Evolutionary conservation across 2,113 vertebrate species (phyloP), one percentile per base, ranked within the genome.

Genomic region (Aviceda subcristata): DNA sequence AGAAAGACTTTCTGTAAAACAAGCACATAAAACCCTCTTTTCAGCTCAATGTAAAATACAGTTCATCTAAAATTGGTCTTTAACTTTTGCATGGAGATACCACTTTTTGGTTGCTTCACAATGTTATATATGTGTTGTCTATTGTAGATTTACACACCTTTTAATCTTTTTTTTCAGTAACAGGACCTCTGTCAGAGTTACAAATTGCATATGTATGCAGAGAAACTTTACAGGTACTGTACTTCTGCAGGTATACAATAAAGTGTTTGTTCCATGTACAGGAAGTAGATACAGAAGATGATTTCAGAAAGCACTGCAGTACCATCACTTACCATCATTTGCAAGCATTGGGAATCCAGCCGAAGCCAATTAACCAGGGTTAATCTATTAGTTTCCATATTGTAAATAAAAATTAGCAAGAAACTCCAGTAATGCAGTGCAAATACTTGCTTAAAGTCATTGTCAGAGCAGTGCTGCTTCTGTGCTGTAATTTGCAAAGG

Each of bases 151-250:
- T 12, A 82, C 34, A 11, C 4, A 0, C 34, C 51, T 86, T 14
- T 46, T 59, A 68, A 39, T 51, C 59, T 96, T 73, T 96, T 4
- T 97, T 98, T 97, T 27, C 96, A 99, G 99, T 99, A 29, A 99
- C 99, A 10, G 99, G 99, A 77, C 99, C 99, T 21, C 98, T 99
- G 67, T 99, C 99, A 41, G 99, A 99, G 98, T 78, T 98, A 46
- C 99, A 99, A 80, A 99, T 99, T 69, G 99, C 99, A 1, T 99
- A 99, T 36, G 99, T 99, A 53, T 98, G 98, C 98, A 99, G 99
- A 96, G 99, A 99, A 97, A 99, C 99, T 23, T 91, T 99, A 68
- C 99, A 99, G 99, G 99, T 99, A 98, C 95, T 59, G 60, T 72
- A 13, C 32, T 63, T 39, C 18, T n/a, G 11, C 55, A 56, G 20